Evolutionary conservation across 2,888 invertebrate species (phyloP).

Genomic region (Agrochola lychnidis): DNA sequence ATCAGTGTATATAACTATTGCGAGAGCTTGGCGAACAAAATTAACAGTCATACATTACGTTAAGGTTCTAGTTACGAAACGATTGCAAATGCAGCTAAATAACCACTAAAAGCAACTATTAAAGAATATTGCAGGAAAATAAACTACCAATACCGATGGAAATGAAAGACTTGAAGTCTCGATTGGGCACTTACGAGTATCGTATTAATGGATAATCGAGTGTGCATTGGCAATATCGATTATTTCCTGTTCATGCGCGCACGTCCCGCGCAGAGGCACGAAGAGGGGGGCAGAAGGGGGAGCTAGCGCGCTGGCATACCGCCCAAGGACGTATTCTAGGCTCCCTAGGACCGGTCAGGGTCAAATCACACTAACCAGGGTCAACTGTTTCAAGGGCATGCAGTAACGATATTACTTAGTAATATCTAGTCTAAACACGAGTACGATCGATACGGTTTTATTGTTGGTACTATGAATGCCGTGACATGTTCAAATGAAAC

Average conservation of each 20-base stretch:
- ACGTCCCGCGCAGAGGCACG: conserved; percentile 60
- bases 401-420: conserved; percentile 26
- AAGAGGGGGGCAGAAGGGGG: conserved; percentile 43
- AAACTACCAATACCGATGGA: conserved; percentile 62
- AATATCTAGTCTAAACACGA: conserved; percentile 29
- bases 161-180: conserved; percentile 62
- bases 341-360: conserved; percentile 87
- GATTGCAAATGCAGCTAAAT: conserved; percentile 22
- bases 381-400: conserved; percentile 59
- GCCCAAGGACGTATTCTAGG: conserved; percentile 86
- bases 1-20: conserved; percentile 28
- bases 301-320: conserved; percentile 74
- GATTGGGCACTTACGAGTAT: conserved; percentile 64
- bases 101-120: conserved; percentile 23
- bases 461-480: conserved; percentile 16
- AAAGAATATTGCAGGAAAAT: conserved; percentile 56
- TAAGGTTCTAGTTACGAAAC: conserved; percentile 32
- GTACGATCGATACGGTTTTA: conserved; percentile 10
- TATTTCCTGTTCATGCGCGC: conserved; percentile 77
- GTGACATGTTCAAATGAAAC: conserved; percentile 28
- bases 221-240: conserved; percentile 80
- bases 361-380: conserved; percentile 69
- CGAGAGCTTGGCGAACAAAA: not conserved
- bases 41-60: conserved; percentile 10
- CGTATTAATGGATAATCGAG: conserved; percentile 71